phyloP scores from a whole-genome alignment of 2,888 invertebrate species.

The Antitype chi region DNA sequence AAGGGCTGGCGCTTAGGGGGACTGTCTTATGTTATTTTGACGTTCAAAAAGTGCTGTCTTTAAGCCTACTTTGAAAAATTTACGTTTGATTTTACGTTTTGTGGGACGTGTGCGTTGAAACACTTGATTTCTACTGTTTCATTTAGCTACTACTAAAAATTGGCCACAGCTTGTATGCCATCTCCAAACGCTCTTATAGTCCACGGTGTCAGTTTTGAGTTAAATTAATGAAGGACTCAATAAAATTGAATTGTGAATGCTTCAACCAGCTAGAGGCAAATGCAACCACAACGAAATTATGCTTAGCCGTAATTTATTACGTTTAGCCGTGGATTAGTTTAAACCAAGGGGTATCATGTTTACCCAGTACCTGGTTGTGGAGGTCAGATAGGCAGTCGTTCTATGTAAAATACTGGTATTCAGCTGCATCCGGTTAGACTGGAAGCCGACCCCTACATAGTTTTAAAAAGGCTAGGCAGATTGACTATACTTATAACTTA shows the following conservation, averaged over 20 bases:
- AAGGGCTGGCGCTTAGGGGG: too few relatives aligned
- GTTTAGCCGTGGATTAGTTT: neutral
- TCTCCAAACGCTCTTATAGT: neutral
- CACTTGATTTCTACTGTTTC: neutral
- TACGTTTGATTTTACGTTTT: neutral
- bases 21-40: too few relatives aligned
- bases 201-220: neutral
- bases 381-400: neutral
- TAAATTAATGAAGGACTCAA: neutral
- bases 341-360: neutral
- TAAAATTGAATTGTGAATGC: neutral
- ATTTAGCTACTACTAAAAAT: neutral
- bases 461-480: neutral
- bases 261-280: neutral
- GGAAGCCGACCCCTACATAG: neutral
- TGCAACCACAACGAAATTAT: neutral
- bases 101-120: neutral
- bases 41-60: too few relatives aligned
- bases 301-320: neutral
- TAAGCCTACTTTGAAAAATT: too few relatives aligned
- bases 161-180: neutral
- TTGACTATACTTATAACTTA: neutral
- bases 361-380: neutral
- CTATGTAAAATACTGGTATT: neutral
- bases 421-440: neutral